Conservation (phyloP, 2,113 vertebrate species). For the Microcebus jonahi region DNA sequence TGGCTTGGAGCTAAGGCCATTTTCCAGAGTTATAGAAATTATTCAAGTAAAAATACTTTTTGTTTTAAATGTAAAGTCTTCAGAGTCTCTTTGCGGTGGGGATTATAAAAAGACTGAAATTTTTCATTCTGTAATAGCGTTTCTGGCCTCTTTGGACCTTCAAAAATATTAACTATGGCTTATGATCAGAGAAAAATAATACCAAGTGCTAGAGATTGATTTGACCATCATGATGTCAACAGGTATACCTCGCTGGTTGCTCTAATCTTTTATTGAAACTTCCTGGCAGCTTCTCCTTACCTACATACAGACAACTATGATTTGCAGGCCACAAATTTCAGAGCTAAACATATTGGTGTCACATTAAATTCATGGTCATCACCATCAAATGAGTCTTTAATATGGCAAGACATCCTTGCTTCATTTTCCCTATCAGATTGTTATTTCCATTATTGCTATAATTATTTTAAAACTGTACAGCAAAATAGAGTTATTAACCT, state of each 20-base stretch:
- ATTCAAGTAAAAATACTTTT: background rate
- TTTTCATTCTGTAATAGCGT: background rate
- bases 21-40: background rate
- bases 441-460: background rate
- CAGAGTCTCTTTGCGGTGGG: background rate
- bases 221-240: background rate
- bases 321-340: background rate
- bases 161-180: background rate
- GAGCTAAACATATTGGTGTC: background rate
- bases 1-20: background rate
- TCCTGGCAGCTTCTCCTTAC: background rate
- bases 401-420: background rate
- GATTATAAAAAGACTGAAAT: background rate
- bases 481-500: background rate
- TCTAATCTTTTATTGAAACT: background rate
- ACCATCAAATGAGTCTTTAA: background rate
- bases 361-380: background rate
- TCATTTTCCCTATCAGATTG: background rate
- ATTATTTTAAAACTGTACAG: background rate
- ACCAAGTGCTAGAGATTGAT: background rate
- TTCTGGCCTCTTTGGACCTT: background rate
- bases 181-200: background rate
- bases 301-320: background rate
- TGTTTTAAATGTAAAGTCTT: background rate
- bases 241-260: background rate